Evolutionary conservation across 2,113 vertebrate species (phyloP).

Genomic region (Lota lota): DNA sequence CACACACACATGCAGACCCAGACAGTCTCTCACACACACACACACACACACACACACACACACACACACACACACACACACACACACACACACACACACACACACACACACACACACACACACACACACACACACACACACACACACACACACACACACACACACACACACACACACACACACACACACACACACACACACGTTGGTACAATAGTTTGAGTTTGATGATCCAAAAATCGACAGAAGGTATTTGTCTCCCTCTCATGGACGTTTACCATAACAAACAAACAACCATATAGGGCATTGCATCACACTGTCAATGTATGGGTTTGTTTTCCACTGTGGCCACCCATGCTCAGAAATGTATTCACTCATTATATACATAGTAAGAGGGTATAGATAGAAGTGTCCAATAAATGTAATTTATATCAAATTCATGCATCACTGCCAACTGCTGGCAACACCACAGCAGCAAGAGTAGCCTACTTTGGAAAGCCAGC

Average conservation of each 20-base stretch:
- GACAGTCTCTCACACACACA: neutral
- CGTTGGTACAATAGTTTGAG: neutral
- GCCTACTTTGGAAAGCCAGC: neutral
- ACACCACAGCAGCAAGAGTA: no score
- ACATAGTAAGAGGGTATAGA: no score
- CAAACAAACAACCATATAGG: neutral
- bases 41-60: constrained; percentile 2
- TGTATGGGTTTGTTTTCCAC: no score
- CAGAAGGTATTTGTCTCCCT: constrained; percentile 47
- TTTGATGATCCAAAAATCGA: neutral
- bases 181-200: neutral
- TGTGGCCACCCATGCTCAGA: no score
- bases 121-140: neutral
- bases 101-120: neutral
- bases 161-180: constrained; percentile 6
- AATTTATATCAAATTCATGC: no score
- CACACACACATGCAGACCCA: constrained; percentile 4
- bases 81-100: neutral
- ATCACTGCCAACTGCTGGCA: no score
- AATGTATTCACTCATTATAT: no score
- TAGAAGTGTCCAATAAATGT: no score
- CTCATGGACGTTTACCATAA: constrained; percentile 26
- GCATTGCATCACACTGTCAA: no score
- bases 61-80: neutral
- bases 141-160: neutral